Evolutionary conservation across 2,888 invertebrate genomes (phyloP), one percentile per base, ranked within the genome.

Genomic region (Nomada flava): DNA sequence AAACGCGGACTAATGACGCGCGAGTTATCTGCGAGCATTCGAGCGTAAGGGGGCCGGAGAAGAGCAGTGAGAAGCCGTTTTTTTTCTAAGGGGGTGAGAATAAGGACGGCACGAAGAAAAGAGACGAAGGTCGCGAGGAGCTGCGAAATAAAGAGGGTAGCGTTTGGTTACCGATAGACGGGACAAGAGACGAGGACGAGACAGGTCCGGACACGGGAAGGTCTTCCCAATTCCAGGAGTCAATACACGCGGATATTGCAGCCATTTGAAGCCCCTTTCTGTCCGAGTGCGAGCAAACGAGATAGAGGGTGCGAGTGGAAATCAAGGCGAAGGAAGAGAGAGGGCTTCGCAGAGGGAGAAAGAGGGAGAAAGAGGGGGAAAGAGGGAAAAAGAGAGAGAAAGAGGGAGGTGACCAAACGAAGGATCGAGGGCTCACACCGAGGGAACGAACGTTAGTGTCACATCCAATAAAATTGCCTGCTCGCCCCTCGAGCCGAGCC

Each of bases 161-260:
- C 76, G 86, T 86, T 86, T 79, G 86, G 86, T 86, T 86, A 86
- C 84, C 84, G 83, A 57, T 62, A 57, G 78, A 73, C 69, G 79
- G 74, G 79, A 72, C 74, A 70, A 72, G 74, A 76, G 71, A 62
- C 72, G 70, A 57, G 76, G 23, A 60, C 78, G 79, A 79, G 82
- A 84, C 81, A 81, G 70, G 67, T 70, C 87, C 82, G 86, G 84
- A 86, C 86, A 84, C 85, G 85, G 80, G 88, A 89, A 86, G 86
- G 88, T 89, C 86, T 90, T 91, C 90, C 88, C 91, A 90, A 91
- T 90, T 91, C 89, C 87, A 87, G 90, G 86, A 91, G 91, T 91
- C 90, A 90, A 91, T 91, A 91, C 91, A 89, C 87, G 84, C 86
- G 89, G 91, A 91, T 91, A 91, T 91, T 91, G 91, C 91, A 90